phyloP scores from a whole-genome alignment of 2,797 vertebrate genomes.

The Holocentrus rufus region DNA sequence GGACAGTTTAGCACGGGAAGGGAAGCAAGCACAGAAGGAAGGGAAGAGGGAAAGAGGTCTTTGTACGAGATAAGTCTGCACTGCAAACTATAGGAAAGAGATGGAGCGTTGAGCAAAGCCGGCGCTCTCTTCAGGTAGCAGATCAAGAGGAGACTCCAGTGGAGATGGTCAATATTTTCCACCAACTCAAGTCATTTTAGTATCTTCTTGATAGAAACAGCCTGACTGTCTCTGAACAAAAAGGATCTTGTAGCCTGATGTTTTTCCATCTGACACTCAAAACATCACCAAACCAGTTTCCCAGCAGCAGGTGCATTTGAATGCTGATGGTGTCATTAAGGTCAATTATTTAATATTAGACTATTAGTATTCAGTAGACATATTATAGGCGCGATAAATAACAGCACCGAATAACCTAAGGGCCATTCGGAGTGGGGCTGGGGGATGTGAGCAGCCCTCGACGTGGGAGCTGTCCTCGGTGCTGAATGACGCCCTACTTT shows the following conservation, averaged over 20 bases:
- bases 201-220: conserved; percentile 23
- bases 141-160: conserved; percentile 46
- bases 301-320: conserved; percentile 25
- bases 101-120: conserved; percentile 37
- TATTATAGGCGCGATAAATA: background rate
- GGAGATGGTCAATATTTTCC: conserved; percentile 35
- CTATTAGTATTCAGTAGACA: conserved; percentile 32
- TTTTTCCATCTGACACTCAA: conserved; percentile 33
- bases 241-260: conserved; percentile 12
- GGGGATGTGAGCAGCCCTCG: conserved; percentile 48
- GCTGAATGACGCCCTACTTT: conserved; percentile 83
- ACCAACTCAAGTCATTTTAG: conserved; percentile 31
- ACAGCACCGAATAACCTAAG: background rate
- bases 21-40: conserved; percentile 15
- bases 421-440: conserved; percentile 27
- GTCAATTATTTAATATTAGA: conserved; percentile 7
- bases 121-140: conserved; percentile 36
- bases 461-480: conserved; percentile 80
- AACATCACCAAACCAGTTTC: conserved; percentile 19
- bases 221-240: conserved; percentile 25
- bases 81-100: conserved; percentile 60
- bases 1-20: conserved; percentile 74
- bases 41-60: conserved; percentile 36
- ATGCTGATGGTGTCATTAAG: background rate
- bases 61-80: conserved; percentile 36